phyloP scores from a whole-genome alignment of 2,113 vertebrate genomes.

The Cyrtonyx montezumae region DNA sequence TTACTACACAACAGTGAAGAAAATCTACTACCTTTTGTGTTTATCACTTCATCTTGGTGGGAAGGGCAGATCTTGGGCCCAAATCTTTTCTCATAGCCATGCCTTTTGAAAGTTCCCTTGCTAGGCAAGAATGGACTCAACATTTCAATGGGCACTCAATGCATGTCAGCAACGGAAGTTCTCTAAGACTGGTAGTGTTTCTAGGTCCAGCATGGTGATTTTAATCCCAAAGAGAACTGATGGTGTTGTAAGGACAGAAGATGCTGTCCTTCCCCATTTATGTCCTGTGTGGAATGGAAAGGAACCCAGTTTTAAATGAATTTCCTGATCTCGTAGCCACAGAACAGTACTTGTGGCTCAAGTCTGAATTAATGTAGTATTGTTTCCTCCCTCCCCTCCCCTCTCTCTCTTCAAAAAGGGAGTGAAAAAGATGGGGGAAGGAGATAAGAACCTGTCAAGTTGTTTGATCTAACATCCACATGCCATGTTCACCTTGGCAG shows the following conservation, averaged over 20 bases:
- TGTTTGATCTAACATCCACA: constrained; percentile 15
- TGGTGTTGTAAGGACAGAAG: background rate
- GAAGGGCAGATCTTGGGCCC: background rate
- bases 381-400: background rate
- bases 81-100: fast-evolving
- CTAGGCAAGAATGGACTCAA: background rate
- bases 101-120: background rate
- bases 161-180: background rate
- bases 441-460: background rate
- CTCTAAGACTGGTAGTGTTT: background rate
- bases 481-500: constrained; percentile 52
- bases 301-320: background rate
- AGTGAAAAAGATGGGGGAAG: background rate
- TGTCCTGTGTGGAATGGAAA: background rate
- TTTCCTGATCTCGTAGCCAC: background rate
- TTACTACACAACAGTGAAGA: background rate
- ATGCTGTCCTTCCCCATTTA: fast-evolving
- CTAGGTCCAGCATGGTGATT: background rate
- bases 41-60: background rate
- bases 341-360: background rate
- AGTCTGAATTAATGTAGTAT: background rate
- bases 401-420: background rate
- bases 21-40: background rate
- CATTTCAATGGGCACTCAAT: background rate
- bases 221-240: background rate